phyloP scores from a whole-genome alignment of 2,888 invertebrate species.

The Polylopha cassiicola region DNA sequence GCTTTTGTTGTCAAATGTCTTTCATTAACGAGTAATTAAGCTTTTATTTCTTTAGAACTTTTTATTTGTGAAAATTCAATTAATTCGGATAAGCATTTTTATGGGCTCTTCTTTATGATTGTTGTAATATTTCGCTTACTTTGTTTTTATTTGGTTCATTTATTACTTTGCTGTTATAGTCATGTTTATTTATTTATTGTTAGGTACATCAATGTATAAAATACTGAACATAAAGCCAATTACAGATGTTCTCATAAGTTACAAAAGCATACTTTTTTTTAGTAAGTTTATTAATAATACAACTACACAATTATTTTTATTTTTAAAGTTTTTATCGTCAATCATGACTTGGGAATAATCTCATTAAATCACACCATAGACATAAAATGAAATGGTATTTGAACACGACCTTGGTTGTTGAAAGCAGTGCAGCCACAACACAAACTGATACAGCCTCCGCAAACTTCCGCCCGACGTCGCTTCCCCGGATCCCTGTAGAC shows the following conservation, averaged over 20 bases:
- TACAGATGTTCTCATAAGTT: no score
- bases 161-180: background rate
- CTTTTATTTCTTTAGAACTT: slow-evolving; percentile 1
- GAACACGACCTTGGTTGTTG: slow-evolving; percentile 7
- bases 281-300: background rate
- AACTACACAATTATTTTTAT: no score
- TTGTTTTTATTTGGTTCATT: slow-evolving; percentile 1
- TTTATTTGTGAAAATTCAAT: no score
- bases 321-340: no score
- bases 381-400: background rate
- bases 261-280: no score
- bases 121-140: slow-evolving; percentile 1
- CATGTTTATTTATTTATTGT: slow-evolving; percentile 2
- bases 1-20: slow-evolving; percentile 25
- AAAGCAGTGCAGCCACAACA: background rate
- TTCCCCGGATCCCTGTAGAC: slow-evolving; percentile 7
- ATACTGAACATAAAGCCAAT: no score
- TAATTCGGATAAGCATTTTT: no score
- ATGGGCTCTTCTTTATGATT: no score
- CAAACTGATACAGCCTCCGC: slow-evolving; percentile 3
- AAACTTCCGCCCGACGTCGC: slow-evolving; percentile 7
- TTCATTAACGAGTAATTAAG: slow-evolving; percentile 16
- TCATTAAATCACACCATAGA: background rate
- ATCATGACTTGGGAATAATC: no score
- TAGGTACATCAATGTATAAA: background rate